Conservation (phyloP, 2,113 vertebrate species). For the Cyanistes caeruleus region DNA sequence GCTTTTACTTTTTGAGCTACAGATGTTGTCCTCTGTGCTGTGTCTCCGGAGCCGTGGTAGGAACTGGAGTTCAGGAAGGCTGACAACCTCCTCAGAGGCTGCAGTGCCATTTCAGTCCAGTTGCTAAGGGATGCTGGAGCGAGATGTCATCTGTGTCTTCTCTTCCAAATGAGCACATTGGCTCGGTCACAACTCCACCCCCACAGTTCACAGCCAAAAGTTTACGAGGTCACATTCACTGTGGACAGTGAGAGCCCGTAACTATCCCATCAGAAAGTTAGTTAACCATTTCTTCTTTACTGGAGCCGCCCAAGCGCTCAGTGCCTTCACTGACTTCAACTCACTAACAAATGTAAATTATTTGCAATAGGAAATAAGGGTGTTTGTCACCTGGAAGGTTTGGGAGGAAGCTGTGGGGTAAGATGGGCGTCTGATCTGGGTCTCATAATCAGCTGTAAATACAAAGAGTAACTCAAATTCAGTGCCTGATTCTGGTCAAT, state of each 20-base stretch:
- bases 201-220: constrained; percentile 29
- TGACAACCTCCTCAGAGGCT: neutral
- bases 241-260: neutral
- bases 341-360: neutral
- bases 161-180: constrained; percentile 21
- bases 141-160: neutral
- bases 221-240: neutral
- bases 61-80: neutral
- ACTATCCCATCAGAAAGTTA: neutral
- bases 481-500: neutral
- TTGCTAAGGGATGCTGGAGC: constrained; percentile 43
- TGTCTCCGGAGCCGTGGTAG: neutral
- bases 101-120: neutral
- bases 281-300: neutral
- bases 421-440: neutral
- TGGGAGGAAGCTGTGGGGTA: neutral
- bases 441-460: neutral
- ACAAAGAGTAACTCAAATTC: neutral
- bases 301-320: neutral
- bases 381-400: neutral
- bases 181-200: constrained; percentile 35
- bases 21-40: neutral
- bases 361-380: neutral
- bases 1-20: neutral
- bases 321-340: neutral